Evolutionary conservation across 2,797 vertebrate genomes (phyloP).

Genomic region (Lepidocolaptes lacrymiger): DNA sequence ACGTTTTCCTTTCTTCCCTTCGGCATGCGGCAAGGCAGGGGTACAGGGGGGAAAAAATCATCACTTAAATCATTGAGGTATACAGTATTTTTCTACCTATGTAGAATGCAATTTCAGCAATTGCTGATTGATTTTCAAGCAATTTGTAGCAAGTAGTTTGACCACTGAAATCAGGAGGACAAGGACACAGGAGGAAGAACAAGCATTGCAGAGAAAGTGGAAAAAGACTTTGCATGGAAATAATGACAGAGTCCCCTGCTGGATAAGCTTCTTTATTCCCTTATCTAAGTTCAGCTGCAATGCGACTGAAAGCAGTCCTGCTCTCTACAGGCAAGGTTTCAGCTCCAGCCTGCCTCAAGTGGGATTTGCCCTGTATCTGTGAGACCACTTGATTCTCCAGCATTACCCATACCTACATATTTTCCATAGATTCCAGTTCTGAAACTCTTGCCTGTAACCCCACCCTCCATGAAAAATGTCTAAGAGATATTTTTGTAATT

Average conservation of each 20-base stretch:
- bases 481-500: neutral
- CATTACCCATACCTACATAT: neutral
- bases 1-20: too few species aligned
- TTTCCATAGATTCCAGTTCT: neutral
- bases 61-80: neutral
- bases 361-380: neutral
- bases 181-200: neutral
- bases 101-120: neutral
- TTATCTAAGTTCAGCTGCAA: neutral
- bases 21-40: too few species aligned
- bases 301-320: neutral
- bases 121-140: constrained; percentile 24
- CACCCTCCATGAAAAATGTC: neutral
- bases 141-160: neutral
- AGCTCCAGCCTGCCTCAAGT: neutral
- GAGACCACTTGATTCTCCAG: neutral
- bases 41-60: neutral
- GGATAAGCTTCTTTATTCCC: constrained; percentile 8
- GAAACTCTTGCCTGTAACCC: neutral
- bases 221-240: neutral
- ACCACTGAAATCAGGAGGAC: neutral
- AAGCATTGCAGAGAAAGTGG: neutral
- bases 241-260: neutral
- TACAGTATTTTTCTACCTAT: neutral
- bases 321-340: neutral